Evolutionary conservation across 2,797 vertebrate genomes (phyloP).

Genomic region (Helarctos malayanus): DNA sequence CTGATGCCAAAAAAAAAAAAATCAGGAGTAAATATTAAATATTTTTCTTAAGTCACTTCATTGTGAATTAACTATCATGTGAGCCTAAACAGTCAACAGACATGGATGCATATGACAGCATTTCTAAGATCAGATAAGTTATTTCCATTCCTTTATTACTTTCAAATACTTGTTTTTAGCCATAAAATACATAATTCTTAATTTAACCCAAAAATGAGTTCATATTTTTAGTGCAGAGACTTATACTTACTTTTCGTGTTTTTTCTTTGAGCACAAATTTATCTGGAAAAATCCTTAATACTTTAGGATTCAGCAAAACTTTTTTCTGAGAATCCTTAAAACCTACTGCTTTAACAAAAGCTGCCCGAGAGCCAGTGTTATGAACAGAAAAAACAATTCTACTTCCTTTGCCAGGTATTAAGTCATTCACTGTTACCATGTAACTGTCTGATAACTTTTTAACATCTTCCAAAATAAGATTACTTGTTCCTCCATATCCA

Average conservation of each 20-base stretch:
- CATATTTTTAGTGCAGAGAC: conserved; percentile 11
- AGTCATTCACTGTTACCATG: conserved; percentile 89
- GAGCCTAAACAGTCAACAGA: background rate
- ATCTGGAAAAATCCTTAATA: conserved; percentile 93
- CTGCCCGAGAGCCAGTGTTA: conserved; percentile 96
- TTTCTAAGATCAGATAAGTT: background rate
- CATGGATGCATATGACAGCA: background rate
- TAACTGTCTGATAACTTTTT: conserved; percentile 95
- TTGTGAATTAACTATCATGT: background rate
- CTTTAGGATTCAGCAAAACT: conserved; percentile 89
- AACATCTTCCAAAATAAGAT: conserved; percentile 95
- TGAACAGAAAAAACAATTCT: conserved; percentile 92
- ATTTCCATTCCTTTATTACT: background rate
- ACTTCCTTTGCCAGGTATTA: conserved; percentile 89
- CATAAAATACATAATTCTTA: conserved; percentile 22
- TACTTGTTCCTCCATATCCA: conserved; percentile 97
- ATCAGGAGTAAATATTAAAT: background rate
- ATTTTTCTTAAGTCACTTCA: conserved; percentile 45
- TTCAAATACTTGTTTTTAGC: background rate
- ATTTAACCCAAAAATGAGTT: conserved; percentile 28
- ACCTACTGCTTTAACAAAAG: conserved; percentile 94
- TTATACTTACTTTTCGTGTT: conserved; percentile 93
- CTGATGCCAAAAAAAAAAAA: conserved; percentile 86
- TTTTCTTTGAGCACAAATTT: conserved; percentile 97
- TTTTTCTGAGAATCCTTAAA: conserved; percentile 91